Conservation (phyloP, 2,113 vertebrate species). For the Phodopus roborovskii region DNA sequence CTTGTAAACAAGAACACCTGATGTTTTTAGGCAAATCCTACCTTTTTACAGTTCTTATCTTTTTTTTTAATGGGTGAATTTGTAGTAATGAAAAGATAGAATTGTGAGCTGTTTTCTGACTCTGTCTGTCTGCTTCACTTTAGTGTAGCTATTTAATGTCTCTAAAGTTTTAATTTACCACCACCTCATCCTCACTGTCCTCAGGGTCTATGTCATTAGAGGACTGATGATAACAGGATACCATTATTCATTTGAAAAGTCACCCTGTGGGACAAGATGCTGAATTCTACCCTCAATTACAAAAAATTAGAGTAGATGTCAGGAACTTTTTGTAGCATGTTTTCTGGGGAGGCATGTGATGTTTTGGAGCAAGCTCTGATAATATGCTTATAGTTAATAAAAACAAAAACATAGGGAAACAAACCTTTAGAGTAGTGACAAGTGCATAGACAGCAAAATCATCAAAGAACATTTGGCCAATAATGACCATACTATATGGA, state of each 20-base stretch:
- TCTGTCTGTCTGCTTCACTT: background rate
- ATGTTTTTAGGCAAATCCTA: background rate
- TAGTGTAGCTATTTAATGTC: conserved; percentile 7
- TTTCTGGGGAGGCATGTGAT: background rate
- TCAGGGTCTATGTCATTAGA: background rate
- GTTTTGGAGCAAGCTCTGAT: background rate
- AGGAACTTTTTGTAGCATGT: background rate
- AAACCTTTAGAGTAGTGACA: background rate
- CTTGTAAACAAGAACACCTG: background rate
- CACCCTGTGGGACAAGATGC: background rate
- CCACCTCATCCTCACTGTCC: conserved; percentile 4
- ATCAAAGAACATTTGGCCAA: background rate
- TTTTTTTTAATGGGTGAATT: background rate
- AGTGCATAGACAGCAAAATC: background rate
- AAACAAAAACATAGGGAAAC: background rate
- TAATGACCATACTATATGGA: background rate
- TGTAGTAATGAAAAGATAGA: conserved; percentile 28
- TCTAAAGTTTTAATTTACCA: conserved; percentile 57
- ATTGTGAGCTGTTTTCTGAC: conserved; percentile 45
- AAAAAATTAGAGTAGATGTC: conserved; percentile 20
- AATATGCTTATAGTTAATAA: background rate
- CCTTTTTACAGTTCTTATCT: background rate
- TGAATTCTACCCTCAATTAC: background rate
- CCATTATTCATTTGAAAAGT: conserved; percentile 54
- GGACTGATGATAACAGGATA: conserved; percentile 35